Evolutionary conservation across 2,113 vertebrate genomes (phyloP).

Genomic region (Vicugna pacos): DNA sequence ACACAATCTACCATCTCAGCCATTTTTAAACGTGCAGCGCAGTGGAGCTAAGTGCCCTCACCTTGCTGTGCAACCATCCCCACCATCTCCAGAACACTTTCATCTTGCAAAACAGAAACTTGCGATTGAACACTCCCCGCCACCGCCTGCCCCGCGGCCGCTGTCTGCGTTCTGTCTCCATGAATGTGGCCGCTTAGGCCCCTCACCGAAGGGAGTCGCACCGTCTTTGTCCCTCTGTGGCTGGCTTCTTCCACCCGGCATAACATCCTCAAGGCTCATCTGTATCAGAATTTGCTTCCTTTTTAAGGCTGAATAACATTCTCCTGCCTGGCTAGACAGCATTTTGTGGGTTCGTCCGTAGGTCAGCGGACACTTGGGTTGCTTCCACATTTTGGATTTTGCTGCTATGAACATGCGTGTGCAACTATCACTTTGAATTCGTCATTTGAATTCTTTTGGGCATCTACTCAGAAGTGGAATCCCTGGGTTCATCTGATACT

Average conservation of each 20-base stretch:
- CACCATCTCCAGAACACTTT: background rate
- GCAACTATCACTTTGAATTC: background rate
- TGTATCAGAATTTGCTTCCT: background rate
- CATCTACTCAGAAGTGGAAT: background rate
- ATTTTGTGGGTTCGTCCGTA: background rate
- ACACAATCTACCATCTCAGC: background rate
- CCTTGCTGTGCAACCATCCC: accelerated
- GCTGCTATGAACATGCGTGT: background rate
- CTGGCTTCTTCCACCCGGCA: too few species aligned
- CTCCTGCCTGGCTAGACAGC: accelerated
- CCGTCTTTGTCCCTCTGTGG: background rate
- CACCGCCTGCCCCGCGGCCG: background rate
- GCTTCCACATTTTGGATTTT: background rate
- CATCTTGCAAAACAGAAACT: background rate
- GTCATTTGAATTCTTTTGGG: background rate
- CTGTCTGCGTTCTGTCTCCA: background rate
- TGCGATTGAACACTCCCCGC: accelerated
- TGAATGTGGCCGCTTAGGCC: background rate
- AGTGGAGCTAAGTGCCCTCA: background rate
- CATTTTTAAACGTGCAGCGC: background rate
- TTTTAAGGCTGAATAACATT: background rate
- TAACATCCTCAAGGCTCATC: background rate
- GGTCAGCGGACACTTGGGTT: accelerated
- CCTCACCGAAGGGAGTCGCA: background rate
- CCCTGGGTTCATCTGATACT: background rate